Conservation (phyloP, 2,888 invertebrate species). For the Rambutsinella grinnellia region DNA sequence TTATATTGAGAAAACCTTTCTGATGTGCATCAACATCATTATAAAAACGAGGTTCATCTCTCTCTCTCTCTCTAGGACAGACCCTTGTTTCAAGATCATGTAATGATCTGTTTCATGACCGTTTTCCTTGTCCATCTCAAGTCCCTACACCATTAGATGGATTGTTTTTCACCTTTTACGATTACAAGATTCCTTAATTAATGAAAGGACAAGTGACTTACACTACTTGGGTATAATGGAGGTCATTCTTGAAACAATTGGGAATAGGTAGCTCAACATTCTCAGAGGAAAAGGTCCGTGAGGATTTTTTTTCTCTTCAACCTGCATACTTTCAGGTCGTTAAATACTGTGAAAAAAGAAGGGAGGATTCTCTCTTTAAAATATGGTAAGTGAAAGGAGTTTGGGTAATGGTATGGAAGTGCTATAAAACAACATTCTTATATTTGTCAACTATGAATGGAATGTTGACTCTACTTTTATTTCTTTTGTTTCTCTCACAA, state of each 20-base stretch:
- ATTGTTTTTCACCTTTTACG: not conserved
- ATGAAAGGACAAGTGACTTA: too few relatives aligned
- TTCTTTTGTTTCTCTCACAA: constrained; percentile 13
- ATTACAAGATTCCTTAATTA: too few relatives aligned
- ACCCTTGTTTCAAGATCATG: constrained; percentile 4
- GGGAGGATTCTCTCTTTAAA: too few relatives aligned
- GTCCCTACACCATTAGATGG: too few relatives aligned
- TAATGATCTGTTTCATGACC: not conserved
- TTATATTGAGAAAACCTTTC: too few relatives aligned
- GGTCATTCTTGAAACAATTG: not conserved
- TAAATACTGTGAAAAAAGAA: too few relatives aligned
- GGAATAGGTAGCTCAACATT: too few relatives aligned
- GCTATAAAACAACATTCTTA: constrained; percentile 50
- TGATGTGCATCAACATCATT: not conserved
- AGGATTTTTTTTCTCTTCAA: too few relatives aligned
- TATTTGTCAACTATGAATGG: constrained; percentile 49
- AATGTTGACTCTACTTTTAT: constrained; percentile 42
- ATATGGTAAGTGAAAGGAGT: constrained; percentile 21
- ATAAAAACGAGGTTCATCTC: constrained; percentile 4
- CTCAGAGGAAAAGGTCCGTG: too few relatives aligned
- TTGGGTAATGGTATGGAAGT: constrained; percentile 36
- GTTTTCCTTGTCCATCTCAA: not conserved
- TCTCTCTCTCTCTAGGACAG: constrained; percentile 14
- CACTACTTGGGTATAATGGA: too few relatives aligned
- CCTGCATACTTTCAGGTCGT: too few relatives aligned